A percentile compares a stretch with the other conserved stretches of the same genome.
These are phyloP conservation scores for Tricholaema leucomelas DNA, from an alignment of 2,113 vertebrate species.

Conservation along the genomic window DNA sequence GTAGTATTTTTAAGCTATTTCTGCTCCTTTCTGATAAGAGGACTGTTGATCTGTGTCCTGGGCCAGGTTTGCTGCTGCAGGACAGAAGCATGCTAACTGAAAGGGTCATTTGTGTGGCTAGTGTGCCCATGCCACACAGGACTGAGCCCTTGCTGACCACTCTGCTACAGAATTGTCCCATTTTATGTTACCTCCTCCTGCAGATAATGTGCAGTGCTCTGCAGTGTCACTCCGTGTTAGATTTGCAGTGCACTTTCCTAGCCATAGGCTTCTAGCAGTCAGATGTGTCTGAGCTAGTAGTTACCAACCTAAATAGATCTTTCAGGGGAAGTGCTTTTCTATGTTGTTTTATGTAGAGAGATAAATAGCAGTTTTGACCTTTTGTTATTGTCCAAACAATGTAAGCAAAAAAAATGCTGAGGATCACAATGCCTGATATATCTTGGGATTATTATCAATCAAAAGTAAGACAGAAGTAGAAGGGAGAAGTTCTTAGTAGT, in stretches of 20 bases:
- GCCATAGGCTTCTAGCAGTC: constrained; percentile 21
- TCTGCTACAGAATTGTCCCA: neutral
- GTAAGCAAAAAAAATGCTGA: constrained; percentile 3
- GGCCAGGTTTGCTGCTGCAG: neutral
- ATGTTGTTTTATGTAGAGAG: constrained; percentile 21
- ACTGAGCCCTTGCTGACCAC: neutral
- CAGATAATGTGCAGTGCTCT: neutral
- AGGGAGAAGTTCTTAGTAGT: neutral
- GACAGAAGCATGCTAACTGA: neutral
- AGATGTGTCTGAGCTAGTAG: constrained; percentile 27
- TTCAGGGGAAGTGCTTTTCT: constrained; percentile 41
- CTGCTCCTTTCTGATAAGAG: neutral
- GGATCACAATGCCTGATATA: neutral
- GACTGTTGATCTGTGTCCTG: neutral
- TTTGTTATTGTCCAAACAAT: neutral
- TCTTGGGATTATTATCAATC: neutral
- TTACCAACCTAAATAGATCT: constrained; percentile 35
- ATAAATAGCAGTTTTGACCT: constrained; percentile 49
- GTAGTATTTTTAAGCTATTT: neutral
- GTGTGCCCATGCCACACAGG: neutral
- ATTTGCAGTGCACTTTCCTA: neutral
- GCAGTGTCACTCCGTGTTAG: neutral
- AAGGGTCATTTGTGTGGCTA: neutral
- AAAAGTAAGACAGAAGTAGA: neutral
- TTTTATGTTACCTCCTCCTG: neutral